Base-by-base conservation (phyloP, 2,888 invertebrate species). In the Drosophila limbata region DNA sequence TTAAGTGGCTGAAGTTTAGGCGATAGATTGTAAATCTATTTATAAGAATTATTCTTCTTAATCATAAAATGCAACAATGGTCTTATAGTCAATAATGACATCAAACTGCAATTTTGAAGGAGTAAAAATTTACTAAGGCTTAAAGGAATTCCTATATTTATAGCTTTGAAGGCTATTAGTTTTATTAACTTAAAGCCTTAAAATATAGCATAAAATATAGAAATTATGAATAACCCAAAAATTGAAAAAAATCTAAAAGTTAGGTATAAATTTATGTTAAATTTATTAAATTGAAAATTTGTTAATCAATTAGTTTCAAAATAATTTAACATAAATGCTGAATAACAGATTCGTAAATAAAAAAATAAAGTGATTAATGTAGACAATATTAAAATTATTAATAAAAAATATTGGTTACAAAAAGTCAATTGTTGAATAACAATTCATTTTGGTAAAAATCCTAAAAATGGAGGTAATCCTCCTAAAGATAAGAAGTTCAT, bases 21-120 rank as follows among this genome's bases (percentile, higher is more conserved):
- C 93, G 92, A 93, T 94, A 94, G 94, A 94, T 93, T 94, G 94
- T 94, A 94, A 94, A 94, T 94, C 93, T 94, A 94, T 94, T 93
- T 88, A 94, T 93, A 92, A 92, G 93, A 94, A 79, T 87, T 89
- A 84, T 73, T 93, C 92, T 93, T 92, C 93, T 94, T 94, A 93
- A 94, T 93, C 93, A 94, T 78, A n/a, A 15, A 51, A 3, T 10
- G 1, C 2, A 28, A 25, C 2, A 15, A n/a, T 13, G 52, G 86
- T 76, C 75, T 88, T 88, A 85, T 88, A 88, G 77, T 89, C 89
- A 88, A 79, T 75, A 85, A 93, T 94, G 94, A 94, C 93, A 90
- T 94, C 93, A 94, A 94, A 94, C 93, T 94, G 94, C 94, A 94
- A 94, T 93, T 94, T 94, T 94, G 92, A 92, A 92, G 92, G 91